Evolutionary conservation across 1,140 invertebrate genomes (phyloP), one percentile per base, ranked within the genome.

Genomic region (Drosophila busckii): DNA sequence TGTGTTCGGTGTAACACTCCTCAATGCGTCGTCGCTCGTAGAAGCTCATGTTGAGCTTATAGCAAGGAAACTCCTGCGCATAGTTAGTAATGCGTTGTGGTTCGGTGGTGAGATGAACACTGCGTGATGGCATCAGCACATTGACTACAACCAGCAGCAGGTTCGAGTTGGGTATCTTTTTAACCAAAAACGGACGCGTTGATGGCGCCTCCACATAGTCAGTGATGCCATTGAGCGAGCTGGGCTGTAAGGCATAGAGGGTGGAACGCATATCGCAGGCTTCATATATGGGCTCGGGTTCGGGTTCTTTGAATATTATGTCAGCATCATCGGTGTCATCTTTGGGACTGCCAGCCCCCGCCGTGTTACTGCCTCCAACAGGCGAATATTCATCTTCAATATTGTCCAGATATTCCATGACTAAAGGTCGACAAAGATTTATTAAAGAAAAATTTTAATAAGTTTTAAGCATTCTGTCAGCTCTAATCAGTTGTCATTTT

Each of bases 121-220:
- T 73, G 7, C 73, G 66, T 15, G 85, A 73, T 10, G 41, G 87
- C 80, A 60, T 89, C 67, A 87, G 59, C 35, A 88, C 88, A 42
- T 87, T 82, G 10, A 88, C 84, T 0, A 95, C 93, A 2, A 97
- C 89, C 29, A 97, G 88, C 5, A 97, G 78, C 35, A 97, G 88
- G 88, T 97, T 97, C 5, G 93, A 94, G 59, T 93, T 89, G 1
- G 91, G 91, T 32, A 95, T 91, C 66, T 89, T 90, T 65, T 93
- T 92, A 2, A 94, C 90, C 67, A 91, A 91, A 73, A 93, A 93
- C 7, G 91, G 91, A 88, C 87, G 73, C 4, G 86, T 78, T 29
- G 70, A 84, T 7, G 85, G 80, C 19, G 65, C 54, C 44, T 70
- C 22, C 22, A 86, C 73, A 6, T 87, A 87, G 16, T 88, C 88